These are phyloP conservation scores for Cygnus atratus DNA, from an alignment of 2,113 vertebrate genomes.

Conservation along the genomic window DNA sequence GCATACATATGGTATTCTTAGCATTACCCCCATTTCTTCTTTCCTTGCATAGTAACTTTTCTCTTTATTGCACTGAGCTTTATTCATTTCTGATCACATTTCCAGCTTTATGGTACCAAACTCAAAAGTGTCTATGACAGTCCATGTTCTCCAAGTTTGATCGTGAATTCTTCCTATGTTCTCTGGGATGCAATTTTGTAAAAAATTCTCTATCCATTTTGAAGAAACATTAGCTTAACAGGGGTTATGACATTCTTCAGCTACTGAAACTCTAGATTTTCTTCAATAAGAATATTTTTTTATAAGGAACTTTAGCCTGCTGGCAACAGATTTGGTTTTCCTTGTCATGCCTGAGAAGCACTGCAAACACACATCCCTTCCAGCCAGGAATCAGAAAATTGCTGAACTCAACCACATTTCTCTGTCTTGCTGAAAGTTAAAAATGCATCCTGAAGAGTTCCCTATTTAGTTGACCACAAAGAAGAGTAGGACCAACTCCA, in stretches of 20 bases:
- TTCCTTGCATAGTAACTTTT: background rate
- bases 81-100: background rate
- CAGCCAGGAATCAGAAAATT: background rate
- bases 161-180: background rate
- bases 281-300: background rate
- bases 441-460: background rate
- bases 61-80: background rate
- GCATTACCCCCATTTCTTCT: background rate
- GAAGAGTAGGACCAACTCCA: background rate
- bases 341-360: background rate
- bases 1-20: background rate
- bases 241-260: background rate
- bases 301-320: background rate
- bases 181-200: background rate
- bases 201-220: background rate
- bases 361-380: background rate
- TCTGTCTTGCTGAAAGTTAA: background rate
- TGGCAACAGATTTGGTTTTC: background rate
- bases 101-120: background rate
- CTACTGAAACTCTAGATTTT: background rate
- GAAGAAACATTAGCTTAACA: background rate
- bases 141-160: background rate
- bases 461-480: background rate
- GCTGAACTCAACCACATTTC: background rate
- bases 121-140: background rate